A percentile compares a stretch with the other conserved stretches of the same genome.
Evolutionary conservation across 2,797 vertebrate species (phyloP).

Genomic region (Coccyzus lansbergi): DNA sequence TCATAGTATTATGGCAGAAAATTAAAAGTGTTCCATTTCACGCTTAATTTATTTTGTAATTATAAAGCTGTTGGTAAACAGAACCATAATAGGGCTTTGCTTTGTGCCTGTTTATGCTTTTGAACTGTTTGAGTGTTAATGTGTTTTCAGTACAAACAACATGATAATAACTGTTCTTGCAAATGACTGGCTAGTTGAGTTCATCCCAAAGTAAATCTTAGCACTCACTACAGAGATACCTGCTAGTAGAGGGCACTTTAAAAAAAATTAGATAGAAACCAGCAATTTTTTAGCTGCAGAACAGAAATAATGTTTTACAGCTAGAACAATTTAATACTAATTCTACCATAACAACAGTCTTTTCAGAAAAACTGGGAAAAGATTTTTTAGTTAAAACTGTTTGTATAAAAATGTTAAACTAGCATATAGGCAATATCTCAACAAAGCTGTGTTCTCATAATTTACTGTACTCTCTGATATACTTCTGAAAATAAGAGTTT

Average conservation of each 20-base stretch:
- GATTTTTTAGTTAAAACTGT: not conserved
- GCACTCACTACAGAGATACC: not conserved
- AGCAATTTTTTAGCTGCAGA: not conserved
- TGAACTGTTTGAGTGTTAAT: slow-evolving; percentile 70
- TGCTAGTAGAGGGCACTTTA: not conserved
- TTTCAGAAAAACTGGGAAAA: not conserved
- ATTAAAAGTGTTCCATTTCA: slow-evolving; percentile 81
- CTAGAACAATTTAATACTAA: not conserved
- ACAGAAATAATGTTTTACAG: not conserved
- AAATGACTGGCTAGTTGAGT: slow-evolving; percentile 57
- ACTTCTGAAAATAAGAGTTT: not conserved
- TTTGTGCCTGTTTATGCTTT: slow-evolving; percentile 73
- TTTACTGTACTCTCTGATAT: not conserved
- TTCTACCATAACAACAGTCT: not conserved
- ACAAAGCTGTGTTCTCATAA: not conserved
- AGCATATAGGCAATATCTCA: not conserved
- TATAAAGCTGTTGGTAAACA: slow-evolving; percentile 83
- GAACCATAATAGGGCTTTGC: slow-evolving; percentile 73
- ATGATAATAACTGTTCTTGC: slow-evolving; percentile 58
- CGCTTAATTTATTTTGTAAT: slow-evolving; percentile 84
- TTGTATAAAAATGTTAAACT: not conserved
- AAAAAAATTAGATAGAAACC: not conserved
- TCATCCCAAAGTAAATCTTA: slow-evolving; percentile 57
- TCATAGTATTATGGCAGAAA: slow-evolving; percentile 75
- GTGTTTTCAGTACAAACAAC: slow-evolving; percentile 66